A percentile compares a stretch with the other conserved stretches of the same genome.
Conservation (phyloP, 2,113 vertebrate species). For the Odobenus rosmarus region DNA sequence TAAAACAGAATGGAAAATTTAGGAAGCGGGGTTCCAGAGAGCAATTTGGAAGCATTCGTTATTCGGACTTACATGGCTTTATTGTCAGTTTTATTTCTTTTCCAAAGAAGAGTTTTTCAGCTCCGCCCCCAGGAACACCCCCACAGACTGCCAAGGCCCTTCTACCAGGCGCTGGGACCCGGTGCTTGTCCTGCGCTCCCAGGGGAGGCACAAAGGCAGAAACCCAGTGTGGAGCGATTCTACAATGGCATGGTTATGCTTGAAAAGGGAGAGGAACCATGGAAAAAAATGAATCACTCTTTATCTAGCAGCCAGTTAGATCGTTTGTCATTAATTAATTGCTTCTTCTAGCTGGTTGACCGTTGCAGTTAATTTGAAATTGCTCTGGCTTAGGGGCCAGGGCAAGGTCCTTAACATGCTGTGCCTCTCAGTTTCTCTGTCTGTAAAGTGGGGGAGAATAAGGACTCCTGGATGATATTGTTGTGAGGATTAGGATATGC, state of each 20-base stretch:
- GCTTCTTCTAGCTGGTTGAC: not conserved
- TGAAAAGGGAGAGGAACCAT: not conserved
- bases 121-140: conserved; percentile 33
- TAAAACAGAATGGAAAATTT: not conserved
- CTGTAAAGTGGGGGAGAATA: not conserved
- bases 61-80: conserved; percentile 72
- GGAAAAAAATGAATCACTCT: not conserved
- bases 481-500: not conserved
- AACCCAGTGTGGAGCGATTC: not conserved
- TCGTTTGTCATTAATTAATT: not conserved
- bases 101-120: conserved; percentile 68
- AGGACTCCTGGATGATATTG: not conserved
- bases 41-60: conserved; percentile 41
- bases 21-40: conserved; percentile 18
- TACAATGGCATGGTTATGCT: not conserved
- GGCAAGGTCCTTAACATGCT: not conserved
- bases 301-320: not conserved
- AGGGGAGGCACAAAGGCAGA: not conserved
- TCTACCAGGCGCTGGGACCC: not conserved
- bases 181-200: not conserved
- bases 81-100: conserved; percentile 74
- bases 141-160: not conserved
- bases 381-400: not conserved
- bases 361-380: conserved; percentile 18
- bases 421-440: not conserved